Evolutionary conservation across 2,113 vertebrate genomes (phyloP), one percentile per base, ranked within the genome.

Genomic region (Tretioscincus oriximinensis): DNA sequence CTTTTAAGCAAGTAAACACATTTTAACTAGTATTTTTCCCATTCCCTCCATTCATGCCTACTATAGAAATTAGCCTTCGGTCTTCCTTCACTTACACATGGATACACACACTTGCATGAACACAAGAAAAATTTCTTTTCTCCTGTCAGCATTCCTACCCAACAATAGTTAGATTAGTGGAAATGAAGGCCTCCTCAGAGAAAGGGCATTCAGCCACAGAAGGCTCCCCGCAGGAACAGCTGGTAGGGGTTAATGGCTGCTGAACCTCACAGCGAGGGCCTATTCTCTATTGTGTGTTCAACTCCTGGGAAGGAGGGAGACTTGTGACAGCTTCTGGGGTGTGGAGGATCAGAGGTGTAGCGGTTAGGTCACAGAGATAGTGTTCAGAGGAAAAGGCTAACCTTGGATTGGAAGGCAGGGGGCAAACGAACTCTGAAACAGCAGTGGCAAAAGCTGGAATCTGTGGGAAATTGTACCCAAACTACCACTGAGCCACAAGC

Each of bases 151-250:
- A 99, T 99, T 99, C 98, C 98, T 97, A 93, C 91, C 96, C 96
- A 98, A 99, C 98, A 99, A 99, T 99, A 97, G 97, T 97, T 99
- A 99, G 98, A 99, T 99, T 99, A 99, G 98, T 97, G 97, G 97
- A 98, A 96, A 98, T 97, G 97, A 99, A 97, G 98, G 97, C 97
- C 93, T 97, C 98, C 96, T 95, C 96, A 96, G 97, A 97, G 97
- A 96, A 96, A 97, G 96, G 93, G 97, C 95, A 99, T 99, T 99
- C 98, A 99, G 96, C 95, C 96, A 97, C 97, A 98, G 97, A 99
- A 97, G 97, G 97, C 97, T 97, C 98, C 97, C 96, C 95, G 97
- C 96, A 97, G 97, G 97, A 99, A 98, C 98, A 99, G 98, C 98
- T 99, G 98, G 98, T 99, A 97, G 97, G 97, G 98, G 98, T 99